Evolutionary conservation across 2,113 vertebrate species (phyloP).

Genomic region (Ahaetulla prasina): DNA sequence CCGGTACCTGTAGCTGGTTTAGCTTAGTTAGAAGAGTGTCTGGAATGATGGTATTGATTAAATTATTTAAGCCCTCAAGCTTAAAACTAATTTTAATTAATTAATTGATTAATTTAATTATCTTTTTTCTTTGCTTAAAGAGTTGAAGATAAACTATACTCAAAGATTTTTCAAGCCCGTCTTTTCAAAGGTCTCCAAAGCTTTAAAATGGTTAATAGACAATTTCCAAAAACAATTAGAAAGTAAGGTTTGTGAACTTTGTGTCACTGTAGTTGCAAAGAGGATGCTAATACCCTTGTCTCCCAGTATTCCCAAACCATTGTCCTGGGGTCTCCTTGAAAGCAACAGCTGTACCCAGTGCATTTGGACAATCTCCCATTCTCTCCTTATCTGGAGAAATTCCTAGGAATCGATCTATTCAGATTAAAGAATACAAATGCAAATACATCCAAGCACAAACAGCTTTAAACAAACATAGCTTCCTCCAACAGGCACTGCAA

Average conservation of each 20-base stretch:
- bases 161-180: background rate
- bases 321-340: background rate
- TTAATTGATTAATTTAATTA: background rate
- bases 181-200: background rate
- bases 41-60: no score
- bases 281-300: background rate
- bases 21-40: no score
- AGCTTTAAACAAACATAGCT: background rate
- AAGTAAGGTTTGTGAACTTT: background rate
- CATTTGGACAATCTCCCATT: background rate
- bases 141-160: background rate
- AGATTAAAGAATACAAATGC: background rate
- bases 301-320: background rate
- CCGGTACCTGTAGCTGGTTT: no score
- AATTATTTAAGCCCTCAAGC: background rate
- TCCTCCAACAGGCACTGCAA: background rate
- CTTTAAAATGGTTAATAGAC: background rate
- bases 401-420: background rate
- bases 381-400: background rate
- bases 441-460: background rate
- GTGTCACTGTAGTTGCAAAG: no score
- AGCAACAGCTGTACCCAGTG: background rate
- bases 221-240: background rate
- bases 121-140: background rate
- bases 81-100: background rate